Evolutionary conservation across 2,797 vertebrate genomes (phyloP), one percentile per base, ranked within the genome.

Genomic region (Glyptemys insculpta): DNA sequence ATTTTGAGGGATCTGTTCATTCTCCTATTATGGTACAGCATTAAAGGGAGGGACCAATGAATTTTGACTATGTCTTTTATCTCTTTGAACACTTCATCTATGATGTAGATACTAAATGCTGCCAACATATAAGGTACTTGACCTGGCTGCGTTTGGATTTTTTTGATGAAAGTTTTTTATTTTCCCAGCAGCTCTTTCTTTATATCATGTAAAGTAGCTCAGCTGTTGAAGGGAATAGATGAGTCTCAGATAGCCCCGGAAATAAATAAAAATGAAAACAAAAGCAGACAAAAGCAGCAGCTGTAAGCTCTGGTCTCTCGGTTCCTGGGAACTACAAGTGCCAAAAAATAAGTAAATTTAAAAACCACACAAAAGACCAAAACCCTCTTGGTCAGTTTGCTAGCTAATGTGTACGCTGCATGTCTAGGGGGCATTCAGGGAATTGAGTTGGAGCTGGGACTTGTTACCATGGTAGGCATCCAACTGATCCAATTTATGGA

Each of bases 161-260:
- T 94, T 82, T 91, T 25, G 50, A 89, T 82, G 78, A 47, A 88
- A 74, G 47, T 14, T 37, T 92, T 89, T 79, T 82, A 47, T 0
- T 79, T 86, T 88, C 54, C n/a, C 87, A 84, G 59, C 44, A 49
- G 41, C 57, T 65, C 87, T 72, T 92, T 88, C 88, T 96, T 88
- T 44, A 37, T 86, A 96, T 94, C 81, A 88, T 84, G 93, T 96
- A 93, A 80, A 90, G 91, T 34, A 91, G 83, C 93, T 96, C 91
- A 92, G 91, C 84, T 94, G 83, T 94, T 96, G 89, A 85, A 94
- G 92, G 90, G 96, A 96, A 96, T 87, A 44, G 68, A 34, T 25
- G 29, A 92, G 31, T 92, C 87, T 93, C 88, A 37, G 12, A 93
- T 85, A 87, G 25, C 53, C 49, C 76, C 91, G 79, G 83, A 95